Evolutionary conservation across 2,888 invertebrate species (phyloP).

Genomic region (Elaeidobius kamerunicus): DNA sequence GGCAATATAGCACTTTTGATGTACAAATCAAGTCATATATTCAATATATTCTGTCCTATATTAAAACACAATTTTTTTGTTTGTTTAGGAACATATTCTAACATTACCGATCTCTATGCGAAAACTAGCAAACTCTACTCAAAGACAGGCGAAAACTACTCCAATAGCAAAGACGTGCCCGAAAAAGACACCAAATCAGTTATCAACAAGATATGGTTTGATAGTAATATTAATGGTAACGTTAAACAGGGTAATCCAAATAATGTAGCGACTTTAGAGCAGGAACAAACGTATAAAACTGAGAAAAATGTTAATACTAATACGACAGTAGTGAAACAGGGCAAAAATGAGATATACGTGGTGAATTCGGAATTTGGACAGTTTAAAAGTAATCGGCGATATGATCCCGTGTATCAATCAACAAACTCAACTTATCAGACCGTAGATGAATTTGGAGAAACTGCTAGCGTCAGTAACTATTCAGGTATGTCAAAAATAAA

Average conservation of each 20-base stretch:
- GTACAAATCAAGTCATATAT: too few relatives aligned
- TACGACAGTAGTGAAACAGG: background rate
- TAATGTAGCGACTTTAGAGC: conserved; percentile 1
- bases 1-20: too few relatives aligned
- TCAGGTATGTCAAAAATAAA: conserved; percentile 27
- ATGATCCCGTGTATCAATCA: conserved; percentile 42
- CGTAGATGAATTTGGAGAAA: conserved; percentile 25
- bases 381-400: conserved; percentile 39
- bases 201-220: conserved; percentile 55
- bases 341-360: conserved; percentile 33
- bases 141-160: conserved; percentile 44
- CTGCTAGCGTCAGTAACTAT: conserved; percentile 18
- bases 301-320: conserved; percentile 4
- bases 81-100: conserved; percentile 32
- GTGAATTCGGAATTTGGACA: conserved; percentile 40
- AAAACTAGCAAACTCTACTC: conserved; percentile 32
- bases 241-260: conserved; percentile 35
- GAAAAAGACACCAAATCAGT: conserved; percentile 46
- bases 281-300: conserved; percentile 6
- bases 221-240: conserved; percentile 39
- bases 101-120: conserved; percentile 33
- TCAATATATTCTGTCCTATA: too few relatives aligned
- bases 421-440: conserved; percentile 28
- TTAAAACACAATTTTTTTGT: too few relatives aligned
- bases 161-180: conserved; percentile 21